Conservation (phyloP, 2,113 vertebrate species). For the Platichthys flesus region DNA sequence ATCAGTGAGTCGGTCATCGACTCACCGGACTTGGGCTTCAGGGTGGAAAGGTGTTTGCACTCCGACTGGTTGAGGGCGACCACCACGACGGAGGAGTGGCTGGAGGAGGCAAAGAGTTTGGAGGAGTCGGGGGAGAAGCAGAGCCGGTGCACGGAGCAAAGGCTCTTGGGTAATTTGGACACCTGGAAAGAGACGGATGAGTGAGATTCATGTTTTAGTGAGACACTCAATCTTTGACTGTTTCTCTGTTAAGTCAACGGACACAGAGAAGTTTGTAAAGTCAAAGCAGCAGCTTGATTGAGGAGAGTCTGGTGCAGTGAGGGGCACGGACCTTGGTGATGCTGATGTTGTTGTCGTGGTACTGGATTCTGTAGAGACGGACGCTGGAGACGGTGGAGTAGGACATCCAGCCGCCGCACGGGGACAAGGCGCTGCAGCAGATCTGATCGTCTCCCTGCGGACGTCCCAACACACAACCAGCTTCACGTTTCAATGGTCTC, state of each 20-base stretch:
- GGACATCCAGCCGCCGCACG: slow-evolving; percentile 90
- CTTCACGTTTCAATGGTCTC: too few relatives aligned
- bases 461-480: not conserved
- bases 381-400: slow-evolving; percentile 86
- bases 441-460: slow-evolving; percentile 91
- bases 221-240: too few relatives aligned
- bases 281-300: too few relatives aligned
- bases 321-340: slow-evolving; percentile 83
- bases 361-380: slow-evolving; percentile 85
- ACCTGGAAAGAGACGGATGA: slow-evolving; percentile 77
- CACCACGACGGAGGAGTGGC: slow-evolving; percentile 81
- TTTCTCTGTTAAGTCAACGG: too few relatives aligned
- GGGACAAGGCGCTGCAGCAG: slow-evolving; percentile 89
- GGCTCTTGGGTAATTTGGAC: slow-evolving; percentile 83
- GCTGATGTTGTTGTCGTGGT: slow-evolving; percentile 74
- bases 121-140: slow-evolving; percentile 90
- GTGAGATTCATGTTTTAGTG: too few relatives aligned
- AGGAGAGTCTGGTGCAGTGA: too few relatives aligned
- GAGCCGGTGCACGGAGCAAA: slow-evolving; percentile 85
- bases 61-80: slow-evolving; percentile 76
- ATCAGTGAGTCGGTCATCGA: not conserved
- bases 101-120: slow-evolving; percentile 86
- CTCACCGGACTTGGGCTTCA: slow-evolving; percentile 86
- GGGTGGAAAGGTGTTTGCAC: slow-evolving; percentile 84
- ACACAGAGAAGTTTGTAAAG: too few relatives aligned